Conservation (phyloP, 2,888 invertebrate species). For the Cabera pusaria region DNA sequence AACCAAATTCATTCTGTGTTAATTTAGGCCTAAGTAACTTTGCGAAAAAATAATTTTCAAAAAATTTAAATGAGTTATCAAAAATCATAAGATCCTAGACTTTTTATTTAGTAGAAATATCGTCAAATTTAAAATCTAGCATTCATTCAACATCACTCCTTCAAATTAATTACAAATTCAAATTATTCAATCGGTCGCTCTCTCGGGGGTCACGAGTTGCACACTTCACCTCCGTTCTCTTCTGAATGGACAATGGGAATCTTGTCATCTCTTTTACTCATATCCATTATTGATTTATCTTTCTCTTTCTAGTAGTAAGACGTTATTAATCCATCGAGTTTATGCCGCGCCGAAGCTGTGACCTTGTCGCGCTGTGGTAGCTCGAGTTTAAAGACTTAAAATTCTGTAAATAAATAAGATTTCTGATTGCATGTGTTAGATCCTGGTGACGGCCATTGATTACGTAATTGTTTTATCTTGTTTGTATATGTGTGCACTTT, state of each 20-base stretch:
- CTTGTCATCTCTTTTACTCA: slow-evolving; percentile 50
- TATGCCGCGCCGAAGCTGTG: slow-evolving; percentile 49
- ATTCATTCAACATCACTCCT: slow-evolving; percentile 39
- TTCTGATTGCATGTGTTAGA: too few species aligned
- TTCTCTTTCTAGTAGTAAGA: slow-evolving; percentile 52
- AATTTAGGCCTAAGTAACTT: too few species aligned
- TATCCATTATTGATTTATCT: slow-evolving; percentile 18
- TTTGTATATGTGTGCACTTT: too few species aligned
- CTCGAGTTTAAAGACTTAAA: not conserved
- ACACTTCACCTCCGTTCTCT: slow-evolving; percentile 73
- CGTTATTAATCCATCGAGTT: slow-evolving; percentile 63
- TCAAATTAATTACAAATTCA: slow-evolving; percentile 67
- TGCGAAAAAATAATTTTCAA: too few species aligned
- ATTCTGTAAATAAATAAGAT: too few species aligned
- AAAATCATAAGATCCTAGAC: slow-evolving; percentile 19
- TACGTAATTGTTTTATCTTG: too few species aligned
- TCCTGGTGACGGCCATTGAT: too few species aligned
- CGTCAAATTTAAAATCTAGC: too few species aligned
- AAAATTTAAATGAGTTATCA: not conserved
- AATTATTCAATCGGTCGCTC: slow-evolving; percentile 59
- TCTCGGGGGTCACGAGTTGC: slow-evolving; percentile 77
- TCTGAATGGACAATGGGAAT: slow-evolving; percentile 72
- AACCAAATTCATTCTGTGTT: too few species aligned
- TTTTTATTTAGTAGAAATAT: too few species aligned
- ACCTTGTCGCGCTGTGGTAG: slow-evolving; percentile 66